These are phyloP conservation scores for Crocodylus rhombifer DNA, from an alignment of 2,797 vertebrate species.

Conservation along the genomic window DNA sequence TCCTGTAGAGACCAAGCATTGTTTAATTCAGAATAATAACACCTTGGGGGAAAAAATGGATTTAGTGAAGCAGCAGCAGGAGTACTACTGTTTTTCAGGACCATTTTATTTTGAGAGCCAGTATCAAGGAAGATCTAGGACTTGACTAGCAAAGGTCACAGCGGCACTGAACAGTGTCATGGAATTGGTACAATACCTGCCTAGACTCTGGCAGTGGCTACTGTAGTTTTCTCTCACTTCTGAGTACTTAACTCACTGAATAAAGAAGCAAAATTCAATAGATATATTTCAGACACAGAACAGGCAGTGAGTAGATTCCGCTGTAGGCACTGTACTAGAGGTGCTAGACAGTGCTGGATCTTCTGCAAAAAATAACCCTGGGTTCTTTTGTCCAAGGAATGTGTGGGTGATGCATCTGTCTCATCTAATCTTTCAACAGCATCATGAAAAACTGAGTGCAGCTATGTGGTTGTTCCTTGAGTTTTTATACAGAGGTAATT, in stretches of 20 bases:
- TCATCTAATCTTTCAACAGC: background rate
- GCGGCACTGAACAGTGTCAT: background rate
- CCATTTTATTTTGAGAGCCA: background rate
- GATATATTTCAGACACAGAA: background rate
- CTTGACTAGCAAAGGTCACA: background rate
- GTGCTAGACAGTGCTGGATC: background rate
- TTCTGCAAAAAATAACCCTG: background rate
- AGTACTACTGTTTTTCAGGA: background rate
- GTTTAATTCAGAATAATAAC: background rate
- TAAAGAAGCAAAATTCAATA: background rate
- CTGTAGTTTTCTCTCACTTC: slow-evolving; percentile 18
- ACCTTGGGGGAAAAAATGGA: background rate
- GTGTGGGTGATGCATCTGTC: background rate
- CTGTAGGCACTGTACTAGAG: background rate
- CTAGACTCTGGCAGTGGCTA: background rate
- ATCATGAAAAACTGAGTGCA: background rate
- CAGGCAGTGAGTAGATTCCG: background rate
- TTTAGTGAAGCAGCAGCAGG: background rate
- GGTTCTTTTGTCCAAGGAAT: background rate
- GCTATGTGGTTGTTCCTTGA: background rate
- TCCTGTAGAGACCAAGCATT: background rate
- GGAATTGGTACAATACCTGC: background rate
- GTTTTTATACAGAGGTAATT: background rate
- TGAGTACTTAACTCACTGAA: background rate
- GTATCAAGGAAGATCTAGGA: background rate